Evolutionary conservation across 92 coral and sea anemone genomes (phyloP), one percentile per base, ranked within the genome.

Genomic region (Heteractis magnifica): DNA sequence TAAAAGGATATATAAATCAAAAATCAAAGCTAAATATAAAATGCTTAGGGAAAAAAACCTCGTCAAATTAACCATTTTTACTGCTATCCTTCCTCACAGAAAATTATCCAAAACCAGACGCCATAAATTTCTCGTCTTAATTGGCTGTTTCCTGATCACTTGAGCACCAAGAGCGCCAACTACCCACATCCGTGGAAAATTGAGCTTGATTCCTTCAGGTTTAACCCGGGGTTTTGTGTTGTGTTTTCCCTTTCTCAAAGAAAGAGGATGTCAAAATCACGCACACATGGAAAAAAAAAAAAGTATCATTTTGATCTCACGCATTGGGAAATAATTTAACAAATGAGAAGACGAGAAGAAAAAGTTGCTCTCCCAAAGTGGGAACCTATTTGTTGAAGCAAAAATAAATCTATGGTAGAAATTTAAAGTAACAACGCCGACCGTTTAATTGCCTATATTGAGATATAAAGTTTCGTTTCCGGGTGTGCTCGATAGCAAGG

Each of bases 181-280:
- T 68, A 68, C 73, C 23, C 23, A 26, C 14, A 7, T 68, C 73
- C 49, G 73, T 68, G 20, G 49, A 68, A n/a, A 68, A 68, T 68
- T 48, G 73, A 68, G 73, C 73, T 68, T 68, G 73, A 68, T 68
- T 68, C 44, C 73, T 68, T 10, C 49, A 23, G 73, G 20, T 68
- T 68, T 68, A 68, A 68, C 14, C 4, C 73, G 26, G 26, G 44
- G 20, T 34, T n/a, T 18, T 62, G 23, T 23, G 49, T 68, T 68
- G 8, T 68, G 15, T 68, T 68, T 21, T 26, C 73, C 49, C 20
- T 8, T 68, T 48, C 23, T 10, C 13, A 16, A 10, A 41, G 8
- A 23, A 23, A 68, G 23, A 68, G 14, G 14, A 68, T 48, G 4
- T 5, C 70, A 68, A 65, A 7, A 65, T n/a, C 73, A 21, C 73